A percentile compares a stretch with the other conserved stretches of the same genome.
phyloP scores from a whole-genome alignment of 2,888 invertebrate genomes.

The Allophyes oxyacanthae region DNA sequence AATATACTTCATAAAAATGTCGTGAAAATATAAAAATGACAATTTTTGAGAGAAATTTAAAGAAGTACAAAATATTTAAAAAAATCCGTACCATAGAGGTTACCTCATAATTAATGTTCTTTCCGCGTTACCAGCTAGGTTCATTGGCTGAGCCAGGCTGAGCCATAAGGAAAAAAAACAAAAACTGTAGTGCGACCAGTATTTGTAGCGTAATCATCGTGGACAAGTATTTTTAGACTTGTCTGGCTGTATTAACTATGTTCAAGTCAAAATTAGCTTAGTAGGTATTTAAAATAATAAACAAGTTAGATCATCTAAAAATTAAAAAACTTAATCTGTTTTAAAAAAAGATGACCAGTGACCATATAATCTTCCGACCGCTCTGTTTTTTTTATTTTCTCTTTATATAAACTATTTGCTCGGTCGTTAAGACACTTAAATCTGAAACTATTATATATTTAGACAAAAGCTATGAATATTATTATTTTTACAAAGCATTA shows the following conservation, averaged over 20 bases:
- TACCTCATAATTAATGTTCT: conserved; percentile 15
- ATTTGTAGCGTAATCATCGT: conserved; percentile 31
- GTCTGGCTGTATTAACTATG: conserved; percentile 2
- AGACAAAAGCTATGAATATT: no score
- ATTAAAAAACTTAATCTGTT: background rate
- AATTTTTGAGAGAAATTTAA: no score
- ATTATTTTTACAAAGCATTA: background rate
- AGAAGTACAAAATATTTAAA: no score
- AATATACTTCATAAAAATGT: no score
- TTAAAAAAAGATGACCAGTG: no score
- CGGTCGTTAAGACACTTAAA: background rate
- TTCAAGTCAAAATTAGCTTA: conserved; percentile 7
- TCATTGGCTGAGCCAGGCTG: conserved; percentile 38
- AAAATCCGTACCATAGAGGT: background rate
- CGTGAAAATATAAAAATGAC: no score
- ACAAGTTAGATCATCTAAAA: no score
- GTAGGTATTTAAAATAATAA: background rate
- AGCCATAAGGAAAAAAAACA: conserved; percentile 32
- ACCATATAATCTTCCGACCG: no score
- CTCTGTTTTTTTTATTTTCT: background rate
- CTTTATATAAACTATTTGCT: conserved; percentile 4
- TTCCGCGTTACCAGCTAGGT: conserved; percentile 29
- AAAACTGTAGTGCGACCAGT: conserved; percentile 36
- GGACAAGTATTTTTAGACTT: conserved; percentile 28
- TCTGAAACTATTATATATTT: no score